A percentile compares a stretch with the other conserved stretches of the same genome.
These are phyloP conservation scores for Conomelus anceps DNA, from an alignment of 2,888 invertebrate species.

Conservation along the genomic window DNA sequence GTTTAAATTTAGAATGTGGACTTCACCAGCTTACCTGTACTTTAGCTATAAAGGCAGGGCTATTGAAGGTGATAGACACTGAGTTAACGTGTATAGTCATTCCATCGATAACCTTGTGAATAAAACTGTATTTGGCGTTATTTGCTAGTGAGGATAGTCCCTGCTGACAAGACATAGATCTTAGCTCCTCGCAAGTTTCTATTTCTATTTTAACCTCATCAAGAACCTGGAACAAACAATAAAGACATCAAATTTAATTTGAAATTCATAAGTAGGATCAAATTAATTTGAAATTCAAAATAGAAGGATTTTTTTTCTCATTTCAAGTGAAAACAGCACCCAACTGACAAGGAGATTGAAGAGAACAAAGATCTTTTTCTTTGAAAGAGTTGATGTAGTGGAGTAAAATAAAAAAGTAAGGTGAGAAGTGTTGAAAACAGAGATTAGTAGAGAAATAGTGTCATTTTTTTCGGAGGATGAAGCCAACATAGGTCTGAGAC, in stretches of 20 bases:
- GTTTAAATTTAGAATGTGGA: no score
- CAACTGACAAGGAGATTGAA: no score
- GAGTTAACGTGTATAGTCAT: constrained; percentile 94
- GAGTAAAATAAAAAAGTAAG: no score
- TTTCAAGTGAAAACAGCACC: no score
- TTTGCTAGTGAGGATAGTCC: constrained; percentile 48
- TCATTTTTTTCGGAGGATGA: no score
- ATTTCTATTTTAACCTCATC: constrained; percentile 91
- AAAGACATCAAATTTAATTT: not conserved
- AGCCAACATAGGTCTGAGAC: no score
- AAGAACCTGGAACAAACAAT: constrained; percentile 58
- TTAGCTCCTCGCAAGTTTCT: constrained; percentile 84
- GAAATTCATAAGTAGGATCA: not conserved
- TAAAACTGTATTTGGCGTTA: constrained; percentile 71
- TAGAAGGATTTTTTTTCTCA: no score
- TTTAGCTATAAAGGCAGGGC: constrained; percentile 90
- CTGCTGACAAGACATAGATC: constrained; percentile 54
- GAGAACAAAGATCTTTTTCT: no score
- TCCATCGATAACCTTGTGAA: constrained; percentile 93
- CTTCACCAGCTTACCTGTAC: constrained; percentile 75
- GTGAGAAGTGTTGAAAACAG: no score
- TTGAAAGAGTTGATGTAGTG: no score
- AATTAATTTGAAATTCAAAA: not conserved
- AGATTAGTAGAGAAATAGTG: no score
- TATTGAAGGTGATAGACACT: constrained; percentile 87